Evolutionary conservation across 2,113 vertebrate species (phyloP).

Genomic region (western clawed frog (Xenopus tropicalis)): DNA sequence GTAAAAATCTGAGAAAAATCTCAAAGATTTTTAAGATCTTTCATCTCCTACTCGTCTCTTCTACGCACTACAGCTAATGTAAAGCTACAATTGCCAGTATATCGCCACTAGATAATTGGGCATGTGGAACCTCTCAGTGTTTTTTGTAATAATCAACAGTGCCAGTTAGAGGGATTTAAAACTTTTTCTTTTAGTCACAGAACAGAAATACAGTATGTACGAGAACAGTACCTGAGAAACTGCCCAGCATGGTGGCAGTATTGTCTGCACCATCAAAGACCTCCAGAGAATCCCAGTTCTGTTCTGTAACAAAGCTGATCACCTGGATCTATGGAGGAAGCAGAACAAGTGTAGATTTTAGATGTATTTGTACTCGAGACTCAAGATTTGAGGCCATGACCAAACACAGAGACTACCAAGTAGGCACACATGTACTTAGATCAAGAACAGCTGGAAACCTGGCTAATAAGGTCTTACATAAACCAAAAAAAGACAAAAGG

Average conservation of each 20-base stretch:
- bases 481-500: slow-evolving; percentile 24
- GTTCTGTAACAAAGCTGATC: slow-evolving; percentile 96
- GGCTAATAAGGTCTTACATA: slow-evolving; percentile 22
- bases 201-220: neutral
- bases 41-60: too few species aligned
- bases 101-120: neutral
- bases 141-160: too few species aligned
- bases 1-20: too few species aligned
- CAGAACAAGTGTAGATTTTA: neutral
- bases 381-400: too few species aligned
- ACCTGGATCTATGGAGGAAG: slow-evolving; percentile 83
- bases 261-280: slow-evolving; percentile 96
- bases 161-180: too few species aligned
- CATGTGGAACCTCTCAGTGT: too few species aligned
- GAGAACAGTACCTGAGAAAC: slow-evolving; percentile 83
- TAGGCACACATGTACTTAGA: neutral
- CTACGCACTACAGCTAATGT: neutral
- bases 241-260: slow-evolving; percentile 92
- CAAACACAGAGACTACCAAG: neutral
- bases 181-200: too few species aligned
- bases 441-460: slow-evolving; percentile 20
- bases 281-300: slow-evolving; percentile 98
- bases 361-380: too few species aligned
- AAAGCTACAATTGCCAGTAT: neutral
- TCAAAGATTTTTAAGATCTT: too few species aligned